phyloP scores from a whole-genome alignment of 2,797 vertebrate species.

The Antennarius maculatus region DNA sequence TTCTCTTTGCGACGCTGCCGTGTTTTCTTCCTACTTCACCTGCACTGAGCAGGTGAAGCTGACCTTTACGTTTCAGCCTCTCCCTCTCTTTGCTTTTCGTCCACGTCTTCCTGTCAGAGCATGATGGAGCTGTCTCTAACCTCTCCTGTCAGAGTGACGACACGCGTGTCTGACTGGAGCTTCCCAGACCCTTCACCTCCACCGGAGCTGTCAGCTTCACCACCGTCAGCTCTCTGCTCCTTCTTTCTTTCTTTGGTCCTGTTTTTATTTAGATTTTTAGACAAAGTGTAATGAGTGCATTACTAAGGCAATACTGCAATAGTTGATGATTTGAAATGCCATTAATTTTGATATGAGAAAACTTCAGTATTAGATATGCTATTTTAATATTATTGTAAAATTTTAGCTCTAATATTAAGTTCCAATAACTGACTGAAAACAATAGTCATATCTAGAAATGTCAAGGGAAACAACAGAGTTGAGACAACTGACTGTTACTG shows the following conservation, averaged over 20 bases:
- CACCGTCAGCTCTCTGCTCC: constrained; percentile 74
- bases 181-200: constrained; percentile 68
- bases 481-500: too few species aligned
- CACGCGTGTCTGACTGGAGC: constrained; percentile 81
- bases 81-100: constrained; percentile 44
- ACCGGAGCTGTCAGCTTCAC: constrained; percentile 65
- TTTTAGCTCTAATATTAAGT: too few species aligned
- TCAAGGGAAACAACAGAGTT: too few species aligned
- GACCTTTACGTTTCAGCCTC: constrained; percentile 83
- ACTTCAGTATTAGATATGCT: too few species aligned
- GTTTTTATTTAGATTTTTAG: neutral
- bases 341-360: too few species aligned
- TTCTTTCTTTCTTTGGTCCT: neutral
- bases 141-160: constrained; percentile 85
- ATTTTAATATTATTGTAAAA: too few species aligned
- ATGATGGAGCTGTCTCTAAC: constrained; percentile 80
- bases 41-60: constrained; percentile 79
- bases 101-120: constrained; percentile 83
- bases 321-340: too few species aligned
- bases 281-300: too few species aligned
- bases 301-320: too few species aligned
- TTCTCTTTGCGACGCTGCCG: constrained; percentile 76
- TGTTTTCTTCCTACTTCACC: constrained; percentile 70
- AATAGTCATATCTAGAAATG: too few species aligned
- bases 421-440: too few species aligned